A percentile compares a stretch with the other conserved stretches of the same genome.
These are phyloP conservation scores for Aldrovandia affinis DNA, from an alignment of 2,797 vertebrate species.

Conservation along the genomic window DNA sequence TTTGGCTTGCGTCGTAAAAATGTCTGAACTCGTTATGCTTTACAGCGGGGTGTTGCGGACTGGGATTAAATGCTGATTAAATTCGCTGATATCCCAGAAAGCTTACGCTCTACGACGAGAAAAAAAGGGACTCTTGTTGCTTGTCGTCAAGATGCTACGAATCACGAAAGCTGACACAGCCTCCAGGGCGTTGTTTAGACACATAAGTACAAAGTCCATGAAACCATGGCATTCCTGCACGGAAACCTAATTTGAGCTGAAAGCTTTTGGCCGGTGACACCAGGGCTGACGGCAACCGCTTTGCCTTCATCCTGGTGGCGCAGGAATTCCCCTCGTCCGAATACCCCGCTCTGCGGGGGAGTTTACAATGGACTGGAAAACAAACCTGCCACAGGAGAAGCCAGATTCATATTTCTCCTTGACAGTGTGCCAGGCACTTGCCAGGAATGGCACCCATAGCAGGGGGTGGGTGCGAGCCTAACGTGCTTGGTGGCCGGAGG, in stretches of 20 bases:
- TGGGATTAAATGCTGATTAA: slow-evolving; percentile 7
- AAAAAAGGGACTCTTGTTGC: background rate
- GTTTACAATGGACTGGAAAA: slow-evolving; percentile 1
- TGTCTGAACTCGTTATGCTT: slow-evolving; percentile 37
- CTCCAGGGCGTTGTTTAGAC: background rate
- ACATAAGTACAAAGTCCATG: background rate
- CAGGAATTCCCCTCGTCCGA: background rate
- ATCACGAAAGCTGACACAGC: slow-evolving; percentile 15
- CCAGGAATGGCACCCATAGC: background rate
- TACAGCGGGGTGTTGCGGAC: slow-evolving; percentile 20
- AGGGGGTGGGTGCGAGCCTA: background rate
- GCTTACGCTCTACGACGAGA: background rate
- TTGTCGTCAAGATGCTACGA: background rate
- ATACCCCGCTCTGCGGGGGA: background rate
- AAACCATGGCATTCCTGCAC: background rate
- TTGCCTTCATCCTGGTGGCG: background rate
- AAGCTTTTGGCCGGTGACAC: background rate
- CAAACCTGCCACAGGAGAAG: background rate
- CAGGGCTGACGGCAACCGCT: background rate
- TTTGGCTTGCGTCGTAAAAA: slow-evolving; percentile 53
- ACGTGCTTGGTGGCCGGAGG: slow-evolving; percentile 18
- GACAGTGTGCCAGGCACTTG: background rate
- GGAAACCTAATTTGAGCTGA: background rate
- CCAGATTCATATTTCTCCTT: background rate
- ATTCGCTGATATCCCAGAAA: background rate